Base-by-base conservation (phyloP, 2,888 invertebrate species). In the Phytoseiulus persimilis region DNA sequence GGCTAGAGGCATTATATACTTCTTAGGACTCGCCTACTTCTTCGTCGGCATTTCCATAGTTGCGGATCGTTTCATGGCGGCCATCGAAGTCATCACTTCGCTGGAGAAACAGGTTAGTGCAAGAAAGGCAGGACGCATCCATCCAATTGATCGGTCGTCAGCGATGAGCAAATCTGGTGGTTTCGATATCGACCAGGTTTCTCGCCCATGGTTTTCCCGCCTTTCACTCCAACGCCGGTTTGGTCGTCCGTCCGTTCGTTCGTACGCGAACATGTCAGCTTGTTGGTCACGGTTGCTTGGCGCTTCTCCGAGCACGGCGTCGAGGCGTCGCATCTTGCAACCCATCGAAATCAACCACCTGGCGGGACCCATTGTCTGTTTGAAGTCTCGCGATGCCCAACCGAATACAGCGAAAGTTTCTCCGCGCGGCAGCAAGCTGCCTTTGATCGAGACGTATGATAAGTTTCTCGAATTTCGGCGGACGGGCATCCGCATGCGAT, bases 41-140 rank as follows among this genome's bases (percentile, higher is more conserved):
- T 99, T 99, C 94, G 96, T 99, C 92, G 99, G 99, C 90, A 98
- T 99, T 89, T 98, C 99, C 91, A 98, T 99, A 93, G 96, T 99
- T 91, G 98, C 99, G 91, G 99, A 99, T 93, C 95, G 98, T 90
- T 99, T 99, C 94, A 99, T 99, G 99, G 97, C 98, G 83, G 96
- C 98, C 92, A 99, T 99, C 93, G 99, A 99, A 94, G 98, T 98
- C 91, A 99, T 99, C 93, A 99, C 99, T 90, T 98, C 98, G 0
- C 96, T 98, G 93, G 99, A 99, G 93, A 96, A 97, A 92, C 97
- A 98, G 93, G 87, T 87, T 33, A 32, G 87, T 83, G 65, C 65
- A 65, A 14, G n/a, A n/a, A n/a, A n/a, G n/a, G n/a, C n/a, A 46
- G 14, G 46, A 65, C 28, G 65, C 18, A 28, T 65, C 18, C 65